A percentile compares a stretch with the other conserved stretches of the same genome.
These are phyloP conservation scores for Chelonia mydas DNA, from an alignment of 2,797 vertebrate genomes.

Conservation along the genomic window DNA sequence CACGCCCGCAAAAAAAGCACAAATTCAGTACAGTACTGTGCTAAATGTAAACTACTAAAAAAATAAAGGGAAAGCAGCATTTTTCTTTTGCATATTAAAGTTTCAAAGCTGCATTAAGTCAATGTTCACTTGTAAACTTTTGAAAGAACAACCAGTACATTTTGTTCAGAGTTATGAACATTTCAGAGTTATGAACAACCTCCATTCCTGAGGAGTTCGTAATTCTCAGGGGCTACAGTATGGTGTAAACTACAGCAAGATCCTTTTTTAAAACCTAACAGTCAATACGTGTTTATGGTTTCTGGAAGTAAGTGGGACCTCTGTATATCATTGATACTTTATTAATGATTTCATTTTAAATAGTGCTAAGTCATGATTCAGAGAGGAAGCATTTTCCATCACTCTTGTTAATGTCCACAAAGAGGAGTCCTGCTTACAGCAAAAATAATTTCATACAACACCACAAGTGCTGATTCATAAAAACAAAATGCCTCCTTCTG, in stretches of 20 bases:
- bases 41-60: no score
- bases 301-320: conserved; percentile 36
- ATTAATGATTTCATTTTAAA: conserved; percentile 71
- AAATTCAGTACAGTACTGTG: no score
- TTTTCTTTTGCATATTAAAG: no score
- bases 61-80: no score
- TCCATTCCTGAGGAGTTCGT: no score
- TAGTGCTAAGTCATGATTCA: conserved; percentile 45
- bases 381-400: conserved; percentile 52
- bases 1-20: no score
- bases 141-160: no score
- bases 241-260: conserved; percentile 27
- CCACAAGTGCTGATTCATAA: conserved; percentile 50
- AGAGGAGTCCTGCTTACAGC: conserved; percentile 58
- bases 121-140: no score
- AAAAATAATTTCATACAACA: conserved; percentile 71
- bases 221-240: not conserved
- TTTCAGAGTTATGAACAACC: no score
- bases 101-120: no score
- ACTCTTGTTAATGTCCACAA: conserved; percentile 57
- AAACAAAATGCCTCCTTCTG: not conserved
- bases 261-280: conserved; percentile 48
- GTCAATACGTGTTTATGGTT: conserved; percentile 61
- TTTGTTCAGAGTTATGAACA: no score
- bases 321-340: conserved; percentile 67